Evolutionary conservation across 1,140 invertebrate species (phyloP).

Genomic region (Drosophila virilis): DNA sequence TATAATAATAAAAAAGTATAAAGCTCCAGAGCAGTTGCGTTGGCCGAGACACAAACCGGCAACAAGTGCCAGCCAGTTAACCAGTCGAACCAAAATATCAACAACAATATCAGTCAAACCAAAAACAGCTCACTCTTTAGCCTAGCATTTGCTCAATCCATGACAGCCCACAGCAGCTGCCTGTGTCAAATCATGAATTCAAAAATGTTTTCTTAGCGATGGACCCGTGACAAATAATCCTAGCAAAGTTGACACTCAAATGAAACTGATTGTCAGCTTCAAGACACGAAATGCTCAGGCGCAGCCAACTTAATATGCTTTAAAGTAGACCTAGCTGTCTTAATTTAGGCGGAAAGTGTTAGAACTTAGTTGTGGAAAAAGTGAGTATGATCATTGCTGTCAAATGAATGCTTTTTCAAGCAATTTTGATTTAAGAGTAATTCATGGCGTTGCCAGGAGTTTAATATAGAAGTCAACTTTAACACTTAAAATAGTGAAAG

Average conservation of each 20-base stretch:
- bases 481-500: too few species aligned
- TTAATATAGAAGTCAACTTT: too few species aligned
- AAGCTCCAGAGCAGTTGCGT: constrained; percentile 31
- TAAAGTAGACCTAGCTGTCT: too few species aligned
- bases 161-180: constrained; percentile 26
- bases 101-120: constrained; percentile 37
- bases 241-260: background rate
- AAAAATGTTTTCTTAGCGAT: constrained; percentile 20
- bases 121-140: constrained; percentile 29
- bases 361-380: too few species aligned
- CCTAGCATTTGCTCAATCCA: constrained; percentile 29
- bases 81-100: constrained; percentile 25
- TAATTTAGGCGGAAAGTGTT: too few species aligned
- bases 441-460: too few species aligned
- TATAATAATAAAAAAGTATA: background rate
- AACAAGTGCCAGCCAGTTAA: constrained; percentile 47
- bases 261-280: background rate
- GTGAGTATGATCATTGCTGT: too few species aligned
- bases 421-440: too few species aligned
- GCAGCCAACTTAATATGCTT: too few species aligned
- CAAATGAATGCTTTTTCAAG: too few species aligned
- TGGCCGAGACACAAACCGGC: constrained; percentile 36
- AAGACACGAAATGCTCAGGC: too few species aligned
- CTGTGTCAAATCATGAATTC: constrained; percentile 18
- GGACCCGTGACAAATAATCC: constrained; percentile 13